Conservation (phyloP, 2,888 invertebrate species). For the Notodromas monacha region DNA sequence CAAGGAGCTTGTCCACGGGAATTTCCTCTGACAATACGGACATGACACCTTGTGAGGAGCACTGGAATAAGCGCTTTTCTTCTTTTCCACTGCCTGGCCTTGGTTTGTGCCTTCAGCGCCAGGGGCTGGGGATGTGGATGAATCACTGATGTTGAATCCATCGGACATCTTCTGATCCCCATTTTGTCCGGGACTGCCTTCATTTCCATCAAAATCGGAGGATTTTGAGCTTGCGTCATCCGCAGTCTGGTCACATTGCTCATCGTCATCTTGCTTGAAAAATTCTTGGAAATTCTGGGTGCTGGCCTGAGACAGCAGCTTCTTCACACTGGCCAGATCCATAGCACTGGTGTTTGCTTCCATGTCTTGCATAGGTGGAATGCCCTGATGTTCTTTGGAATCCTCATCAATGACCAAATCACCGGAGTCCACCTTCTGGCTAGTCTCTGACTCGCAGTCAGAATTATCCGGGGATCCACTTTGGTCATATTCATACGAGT, state of each 20-base stretch:
- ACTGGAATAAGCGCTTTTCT: slow-evolving; percentile 73
- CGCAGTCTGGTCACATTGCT: slow-evolving; percentile 15
- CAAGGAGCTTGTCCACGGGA: slow-evolving; percentile 83
- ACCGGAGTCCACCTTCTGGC: not conserved
- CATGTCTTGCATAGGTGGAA: too few relatives aligned
- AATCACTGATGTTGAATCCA: slow-evolving; percentile 5
- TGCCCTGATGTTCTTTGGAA: too few relatives aligned
- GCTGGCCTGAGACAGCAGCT: slow-evolving; percentile 37
- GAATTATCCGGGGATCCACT: too few relatives aligned
- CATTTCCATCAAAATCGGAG: not conserved
- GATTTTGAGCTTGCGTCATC: slow-evolving; percentile 9
- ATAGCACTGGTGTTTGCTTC: slow-evolving; percentile 17
- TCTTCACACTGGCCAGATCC: slow-evolving; percentile 42
- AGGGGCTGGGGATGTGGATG: not conserved
- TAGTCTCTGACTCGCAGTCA: slow-evolving; percentile 6
- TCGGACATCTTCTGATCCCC: not conserved
- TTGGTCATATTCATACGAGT: too few relatives aligned
- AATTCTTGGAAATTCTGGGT: slow-evolving; percentile 28
- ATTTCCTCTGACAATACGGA: slow-evolving; percentile 67
- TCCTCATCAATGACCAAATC: too few relatives aligned
- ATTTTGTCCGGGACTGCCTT: not conserved
- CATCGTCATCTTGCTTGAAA: slow-evolving; percentile 21
- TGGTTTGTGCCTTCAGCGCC: slow-evolving; percentile 17
- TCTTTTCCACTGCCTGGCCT: slow-evolving; percentile 22
- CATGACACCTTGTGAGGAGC: slow-evolving; percentile 78